Evolutionary conservation across 1,140 invertebrate species (phyloP).

Genomic region (Drosophila pectinifera): DNA sequence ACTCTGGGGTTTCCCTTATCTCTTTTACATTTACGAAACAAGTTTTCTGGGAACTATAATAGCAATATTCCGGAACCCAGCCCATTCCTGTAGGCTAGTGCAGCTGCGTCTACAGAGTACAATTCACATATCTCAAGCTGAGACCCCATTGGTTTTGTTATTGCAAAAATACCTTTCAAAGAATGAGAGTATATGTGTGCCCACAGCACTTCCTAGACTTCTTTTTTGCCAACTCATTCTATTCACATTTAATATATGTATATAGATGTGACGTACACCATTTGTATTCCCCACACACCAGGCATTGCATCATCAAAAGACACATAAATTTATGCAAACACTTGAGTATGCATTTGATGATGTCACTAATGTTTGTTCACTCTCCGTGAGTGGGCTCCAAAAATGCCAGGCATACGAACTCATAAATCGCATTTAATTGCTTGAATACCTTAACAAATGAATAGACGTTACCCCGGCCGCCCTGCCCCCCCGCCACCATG

Average conservation of each 20-base stretch:
- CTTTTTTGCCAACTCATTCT: constrained; percentile 7
- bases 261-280: constrained; percentile 3
- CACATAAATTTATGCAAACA: constrained; percentile 49
- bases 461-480: constrained; percentile 31
- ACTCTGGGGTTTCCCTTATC: neutral
- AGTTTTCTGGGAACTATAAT: too few species aligned
- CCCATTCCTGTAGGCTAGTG: neutral
- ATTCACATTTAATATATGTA: neutral
- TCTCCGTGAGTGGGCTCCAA: neutral
- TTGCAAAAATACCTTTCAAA: neutral
- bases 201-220: neutral
- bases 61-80: too few species aligned
- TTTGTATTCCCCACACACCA: constrained; percentile 23
- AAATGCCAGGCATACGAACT: constrained; percentile 20
- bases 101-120: neutral
- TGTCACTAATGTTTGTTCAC: constrained; percentile 44
- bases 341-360: constrained; percentile 55
- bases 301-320: constrained; percentile 37
- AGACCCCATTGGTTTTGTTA: constrained; percentile 3
- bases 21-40: too few species aligned
- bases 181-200: too few species aligned
- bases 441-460: constrained; percentile 59
- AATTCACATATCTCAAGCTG: constrained; percentile 2
- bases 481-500: neutral
- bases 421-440: constrained; percentile 61